Conservation (phyloP, 2,113 vertebrate genomes). For the Oceanodroma tethys region DNA sequence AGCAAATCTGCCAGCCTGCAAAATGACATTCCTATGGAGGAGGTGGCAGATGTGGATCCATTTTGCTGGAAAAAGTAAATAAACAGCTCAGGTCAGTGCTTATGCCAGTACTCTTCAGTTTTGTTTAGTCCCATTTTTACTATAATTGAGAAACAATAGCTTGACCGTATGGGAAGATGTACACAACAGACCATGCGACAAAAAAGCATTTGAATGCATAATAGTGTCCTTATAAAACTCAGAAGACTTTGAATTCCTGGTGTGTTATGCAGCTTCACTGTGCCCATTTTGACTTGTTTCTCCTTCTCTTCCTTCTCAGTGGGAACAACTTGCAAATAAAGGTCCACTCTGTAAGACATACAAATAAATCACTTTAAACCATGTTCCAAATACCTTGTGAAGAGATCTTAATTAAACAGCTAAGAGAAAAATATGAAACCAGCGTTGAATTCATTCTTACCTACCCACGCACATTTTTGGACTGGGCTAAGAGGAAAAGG, state of each 20-base stretch:
- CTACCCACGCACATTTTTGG: background rate
- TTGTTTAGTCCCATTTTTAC: background rate
- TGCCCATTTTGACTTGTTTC: background rate
- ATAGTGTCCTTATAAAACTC: background rate
- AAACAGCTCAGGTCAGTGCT: background rate
- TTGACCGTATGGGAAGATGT: background rate
- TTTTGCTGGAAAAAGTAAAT: background rate
- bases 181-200: background rate
- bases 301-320: background rate
- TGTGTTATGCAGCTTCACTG: background rate
- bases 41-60: background rate
- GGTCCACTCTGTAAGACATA: background rate
- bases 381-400: background rate
- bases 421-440: background rate
- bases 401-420: background rate
- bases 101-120: background rate
- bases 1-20: background rate
- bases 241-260: background rate
- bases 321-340: background rate
- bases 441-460: background rate
- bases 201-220: background rate
- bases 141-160: background rate
- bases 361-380: background rate
- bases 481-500: background rate
- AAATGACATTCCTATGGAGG: background rate